Conservation (phyloP, 64 coral and sea anemone species). For the Porites lutea region DNA sequence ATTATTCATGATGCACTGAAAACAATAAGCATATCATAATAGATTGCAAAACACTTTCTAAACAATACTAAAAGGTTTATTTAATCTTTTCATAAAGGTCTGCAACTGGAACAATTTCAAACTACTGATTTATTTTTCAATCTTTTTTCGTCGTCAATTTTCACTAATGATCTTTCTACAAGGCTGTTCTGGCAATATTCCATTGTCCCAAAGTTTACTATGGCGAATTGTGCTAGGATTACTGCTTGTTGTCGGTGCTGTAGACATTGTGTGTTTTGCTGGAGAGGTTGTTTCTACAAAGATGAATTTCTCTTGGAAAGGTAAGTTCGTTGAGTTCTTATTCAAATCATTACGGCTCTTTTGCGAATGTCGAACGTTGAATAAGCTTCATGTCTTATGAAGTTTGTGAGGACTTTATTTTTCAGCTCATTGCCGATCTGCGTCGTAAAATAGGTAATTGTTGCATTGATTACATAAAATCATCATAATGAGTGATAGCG, state of each 20-base stretch:
- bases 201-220: background rate
- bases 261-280: background rate
- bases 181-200: background rate
- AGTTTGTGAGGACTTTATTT: no score
- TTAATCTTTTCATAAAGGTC: background rate
- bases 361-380: no score
- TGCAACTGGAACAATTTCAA: no score
- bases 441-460: no score
- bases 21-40: background rate
- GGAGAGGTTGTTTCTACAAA: background rate
- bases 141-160: background rate
- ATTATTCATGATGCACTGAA: slow-evolving; percentile 16
- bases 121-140: no score
- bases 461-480: no score
- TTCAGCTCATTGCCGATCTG: no score
- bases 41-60: background rate
- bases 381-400: no score
- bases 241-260: background rate
- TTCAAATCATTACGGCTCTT: no score
- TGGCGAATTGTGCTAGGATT: background rate
- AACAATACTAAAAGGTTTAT: background rate
- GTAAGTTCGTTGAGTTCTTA: background rate
- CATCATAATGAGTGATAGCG: no score
- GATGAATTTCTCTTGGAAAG: slow-evolving; percentile 45
- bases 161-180: background rate